Evolutionary conservation across 2,797 vertebrate species (phyloP).

Genomic region (Spinus olivaceus): DNA sequence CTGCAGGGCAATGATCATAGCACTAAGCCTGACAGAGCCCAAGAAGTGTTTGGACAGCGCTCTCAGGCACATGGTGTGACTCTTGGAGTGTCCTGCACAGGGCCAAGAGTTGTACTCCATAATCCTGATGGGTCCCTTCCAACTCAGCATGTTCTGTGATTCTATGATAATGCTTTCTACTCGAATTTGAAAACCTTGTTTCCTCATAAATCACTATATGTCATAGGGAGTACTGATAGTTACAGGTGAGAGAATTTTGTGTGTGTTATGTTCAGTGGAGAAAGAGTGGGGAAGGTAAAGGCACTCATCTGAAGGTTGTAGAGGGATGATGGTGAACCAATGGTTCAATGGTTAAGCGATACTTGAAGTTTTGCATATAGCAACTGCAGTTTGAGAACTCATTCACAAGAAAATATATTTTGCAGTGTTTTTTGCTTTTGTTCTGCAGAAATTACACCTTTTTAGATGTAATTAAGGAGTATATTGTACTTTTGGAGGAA

Average conservation of each 20-base stretch:
- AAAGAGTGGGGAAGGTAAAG: not conserved
- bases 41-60: not conserved
- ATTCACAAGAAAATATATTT: not conserved
- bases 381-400: not conserved
- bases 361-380: not conserved
- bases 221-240: not conserved
- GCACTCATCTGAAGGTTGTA: not conserved
- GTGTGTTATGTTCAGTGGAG: not conserved
- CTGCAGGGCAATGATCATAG: not conserved
- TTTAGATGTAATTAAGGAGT: not conserved
- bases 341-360: not conserved
- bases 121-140: not conserved
- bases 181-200: not conserved
- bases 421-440: not conserved
- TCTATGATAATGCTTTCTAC: not conserved
- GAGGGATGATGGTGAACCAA: fast-evolving
- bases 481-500: not conserved
- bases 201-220: not conserved
- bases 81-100: not conserved
- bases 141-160: not conserved
- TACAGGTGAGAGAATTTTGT: not conserved
- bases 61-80: not conserved
- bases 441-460: not conserved
- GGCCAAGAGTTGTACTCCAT: fast-evolving
- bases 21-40: not conserved